These are phyloP conservation scores for Drosophila subpulchrella DNA, from an alignment of 1,140 invertebrate genomes.

Conservation along the genomic window DNA sequence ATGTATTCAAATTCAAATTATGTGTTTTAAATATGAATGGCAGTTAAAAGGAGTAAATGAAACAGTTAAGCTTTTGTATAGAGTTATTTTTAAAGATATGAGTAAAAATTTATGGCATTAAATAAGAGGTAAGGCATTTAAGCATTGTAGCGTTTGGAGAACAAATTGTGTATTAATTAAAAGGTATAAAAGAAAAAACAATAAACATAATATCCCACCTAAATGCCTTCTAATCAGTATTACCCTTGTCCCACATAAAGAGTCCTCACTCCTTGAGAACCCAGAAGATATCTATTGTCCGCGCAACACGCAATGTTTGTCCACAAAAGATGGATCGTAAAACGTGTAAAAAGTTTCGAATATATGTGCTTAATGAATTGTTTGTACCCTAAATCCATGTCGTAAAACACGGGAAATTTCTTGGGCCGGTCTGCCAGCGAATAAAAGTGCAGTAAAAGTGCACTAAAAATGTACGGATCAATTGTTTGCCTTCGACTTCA, in stretches of 20 bases:
- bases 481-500: conserved; percentile 12
- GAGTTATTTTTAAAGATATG: no score
- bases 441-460: conserved; percentile 9
- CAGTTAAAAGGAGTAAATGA: no score
- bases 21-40: no score
- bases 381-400: conserved; percentile 22
- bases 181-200: background rate
- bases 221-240: background rate
- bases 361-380: conserved; percentile 35
- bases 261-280: conserved; percentile 1
- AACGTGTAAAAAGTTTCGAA: conserved; percentile 46
- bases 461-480: conserved; percentile 2
- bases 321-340: conserved; percentile 39
- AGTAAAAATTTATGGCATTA: no score
- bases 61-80: no score
- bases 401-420: conserved; percentile 21
- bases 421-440: background rate
- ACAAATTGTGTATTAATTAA: background rate
- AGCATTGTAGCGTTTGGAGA: background rate
- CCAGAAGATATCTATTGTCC: background rate
- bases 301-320: conserved; percentile 34
- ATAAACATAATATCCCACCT: background rate
- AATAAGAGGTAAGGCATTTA: no score
- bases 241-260: background rate
- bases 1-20: background rate